Evolutionary conservation across 2,113 vertebrate species (phyloP).

Genomic region (Chroicocephalus ridibundus): DNA sequence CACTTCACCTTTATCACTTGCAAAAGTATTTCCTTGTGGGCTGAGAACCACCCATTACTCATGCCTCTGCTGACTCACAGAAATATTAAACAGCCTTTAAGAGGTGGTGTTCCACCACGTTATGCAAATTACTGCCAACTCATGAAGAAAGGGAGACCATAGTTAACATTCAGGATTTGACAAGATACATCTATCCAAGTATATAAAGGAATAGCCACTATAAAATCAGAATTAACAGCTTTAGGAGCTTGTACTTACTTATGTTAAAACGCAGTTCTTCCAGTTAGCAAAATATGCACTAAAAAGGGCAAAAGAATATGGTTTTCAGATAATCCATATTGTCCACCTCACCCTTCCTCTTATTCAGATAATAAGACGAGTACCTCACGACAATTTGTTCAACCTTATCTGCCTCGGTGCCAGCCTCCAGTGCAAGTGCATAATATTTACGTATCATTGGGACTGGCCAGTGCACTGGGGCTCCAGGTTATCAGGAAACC

Average conservation of each 20-base stretch:
- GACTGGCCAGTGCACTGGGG: neutral
- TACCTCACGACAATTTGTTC: neutral
- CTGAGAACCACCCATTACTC: neutral
- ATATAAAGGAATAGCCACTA: neutral
- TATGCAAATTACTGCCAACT: neutral
- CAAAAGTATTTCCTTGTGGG: neutral
- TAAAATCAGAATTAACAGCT: neutral
- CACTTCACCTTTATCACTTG: neutral
- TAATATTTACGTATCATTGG: neutral
- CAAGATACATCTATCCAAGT: neutral
- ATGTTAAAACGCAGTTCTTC: neutral
- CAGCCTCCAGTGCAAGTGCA: neutral
- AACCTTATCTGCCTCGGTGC: neutral
- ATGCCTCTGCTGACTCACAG: neutral
- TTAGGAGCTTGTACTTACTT: neutral
- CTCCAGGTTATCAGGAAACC: neutral
- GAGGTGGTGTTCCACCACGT: neutral
- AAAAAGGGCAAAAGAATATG: fast-evolving
- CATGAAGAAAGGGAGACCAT: neutral
- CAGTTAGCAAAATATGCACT: neutral
- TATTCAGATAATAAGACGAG: fast-evolving
- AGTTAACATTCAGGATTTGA: neutral
- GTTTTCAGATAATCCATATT: neutral
- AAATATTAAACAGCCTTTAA: neutral
- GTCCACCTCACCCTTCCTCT: neutral